Evolutionary conservation across 2,113 vertebrate genomes (phyloP).

Genomic region (Asarcornis scutulata): DNA sequence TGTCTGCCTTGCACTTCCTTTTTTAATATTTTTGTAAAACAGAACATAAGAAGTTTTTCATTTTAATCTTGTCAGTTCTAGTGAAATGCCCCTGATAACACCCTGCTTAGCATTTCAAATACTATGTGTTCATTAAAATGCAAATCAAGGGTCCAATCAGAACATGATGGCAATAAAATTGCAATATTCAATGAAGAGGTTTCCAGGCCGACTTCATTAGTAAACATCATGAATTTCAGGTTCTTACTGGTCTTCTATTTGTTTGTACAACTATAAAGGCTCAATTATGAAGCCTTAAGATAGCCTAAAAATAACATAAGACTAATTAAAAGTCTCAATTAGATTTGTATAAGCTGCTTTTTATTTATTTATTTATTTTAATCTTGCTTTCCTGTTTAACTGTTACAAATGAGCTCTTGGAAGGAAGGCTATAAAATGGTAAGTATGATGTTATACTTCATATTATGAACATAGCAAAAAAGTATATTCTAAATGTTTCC

Average conservation of each 20-base stretch:
- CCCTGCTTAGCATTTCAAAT: conserved; percentile 76
- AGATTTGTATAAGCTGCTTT: conserved; percentile 50
- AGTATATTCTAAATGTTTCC: not conserved
- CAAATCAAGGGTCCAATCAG: conserved; percentile 78
- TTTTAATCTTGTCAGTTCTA: conserved; percentile 73
- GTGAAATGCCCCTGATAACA: conserved; percentile 72
- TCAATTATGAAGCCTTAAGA: conserved; percentile 73
- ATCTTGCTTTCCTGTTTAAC: conserved; percentile 36
- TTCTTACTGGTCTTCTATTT: conserved; percentile 73
- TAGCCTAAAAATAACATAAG: conserved; percentile 72
- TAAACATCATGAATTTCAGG: conserved; percentile 76
- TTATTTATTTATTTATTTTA: conserved; percentile 7
- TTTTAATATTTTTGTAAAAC: conserved; percentile 74
- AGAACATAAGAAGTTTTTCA: conserved; percentile 69
- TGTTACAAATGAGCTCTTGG: conserved; percentile 41
- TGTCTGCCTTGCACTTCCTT: conserved; percentile 36
- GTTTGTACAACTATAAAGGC: conserved; percentile 72
- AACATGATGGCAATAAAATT: conserved; percentile 78
- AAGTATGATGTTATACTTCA: not conserved
- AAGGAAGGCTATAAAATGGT: not conserved
- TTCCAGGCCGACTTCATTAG: conserved; percentile 76
- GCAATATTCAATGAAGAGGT: conserved; percentile 76
- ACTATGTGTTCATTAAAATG: conserved; percentile 73
- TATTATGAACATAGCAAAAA: not conserved
- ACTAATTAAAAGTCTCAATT: conserved; percentile 74